Conservation (phyloP, 2,113 vertebrate genomes). For the Mormyrus lacerda region DNA sequence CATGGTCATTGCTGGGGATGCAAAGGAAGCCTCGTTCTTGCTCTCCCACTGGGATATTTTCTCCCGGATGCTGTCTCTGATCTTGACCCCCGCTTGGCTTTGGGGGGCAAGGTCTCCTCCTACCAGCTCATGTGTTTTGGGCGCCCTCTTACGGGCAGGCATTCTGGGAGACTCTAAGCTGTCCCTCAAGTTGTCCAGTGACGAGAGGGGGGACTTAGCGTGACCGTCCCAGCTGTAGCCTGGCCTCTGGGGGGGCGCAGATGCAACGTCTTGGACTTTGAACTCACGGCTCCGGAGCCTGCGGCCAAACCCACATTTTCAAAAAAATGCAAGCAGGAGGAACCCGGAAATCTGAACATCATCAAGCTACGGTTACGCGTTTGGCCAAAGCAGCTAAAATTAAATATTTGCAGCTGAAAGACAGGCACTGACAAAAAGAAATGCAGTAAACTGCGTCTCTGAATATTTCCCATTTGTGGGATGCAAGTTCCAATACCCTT, state of each 20-base stretch:
- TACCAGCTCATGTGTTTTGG: constrained; percentile 50
- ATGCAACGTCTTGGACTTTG: background rate
- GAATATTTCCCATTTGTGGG: background rate
- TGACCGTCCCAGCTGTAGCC: constrained; percentile 14
- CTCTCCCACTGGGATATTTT: constrained; percentile 91
- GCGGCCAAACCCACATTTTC: background rate
- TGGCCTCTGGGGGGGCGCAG: constrained; percentile 16
- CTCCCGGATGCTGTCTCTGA: constrained; percentile 74
- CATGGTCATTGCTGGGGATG: constrained; percentile 28
- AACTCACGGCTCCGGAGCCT: constrained; percentile 23
- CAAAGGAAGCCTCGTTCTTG: constrained; percentile 55
- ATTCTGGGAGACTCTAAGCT: constrained; percentile 57
- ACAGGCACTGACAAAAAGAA: background rate
- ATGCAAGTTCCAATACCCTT: background rate
- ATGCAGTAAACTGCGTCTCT: background rate
- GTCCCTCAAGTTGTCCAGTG: constrained; percentile 55
- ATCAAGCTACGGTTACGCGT: background rate
- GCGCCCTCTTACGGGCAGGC: constrained; percentile 57
- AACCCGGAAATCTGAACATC: background rate
- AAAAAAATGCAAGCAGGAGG: background rate
- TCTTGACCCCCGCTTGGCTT: constrained; percentile 43
- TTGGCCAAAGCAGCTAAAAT: background rate
- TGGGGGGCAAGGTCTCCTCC: constrained; percentile 46
- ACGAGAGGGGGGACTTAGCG: constrained; percentile 37
- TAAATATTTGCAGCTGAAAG: background rate